phyloP scores from a whole-genome alignment of 2,797 vertebrate species.

The Sternarchorhynchus goeldii region DNA sequence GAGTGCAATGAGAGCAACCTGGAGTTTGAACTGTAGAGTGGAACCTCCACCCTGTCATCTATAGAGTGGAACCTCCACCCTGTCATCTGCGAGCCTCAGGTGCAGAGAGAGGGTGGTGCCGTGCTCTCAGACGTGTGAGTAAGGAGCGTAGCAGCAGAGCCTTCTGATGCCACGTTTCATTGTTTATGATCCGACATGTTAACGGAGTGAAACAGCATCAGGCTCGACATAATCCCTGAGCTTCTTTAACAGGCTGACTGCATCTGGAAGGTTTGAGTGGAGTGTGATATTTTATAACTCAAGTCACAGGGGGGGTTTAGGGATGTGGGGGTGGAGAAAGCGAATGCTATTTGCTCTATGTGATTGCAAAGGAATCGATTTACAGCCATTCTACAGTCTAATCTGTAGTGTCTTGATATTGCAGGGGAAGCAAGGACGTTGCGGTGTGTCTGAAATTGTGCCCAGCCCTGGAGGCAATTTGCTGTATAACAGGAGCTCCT shows the following conservation, averaged over 20 bases:
- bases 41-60: no score
- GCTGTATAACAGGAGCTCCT: conserved; percentile 56
- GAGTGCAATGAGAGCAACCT: neutral
- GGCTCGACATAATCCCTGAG: conserved; percentile 45
- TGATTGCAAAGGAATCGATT: conserved; percentile 60
- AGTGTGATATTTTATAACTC: conserved; percentile 53
- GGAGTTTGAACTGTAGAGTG: no score
- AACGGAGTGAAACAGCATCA: conserved; percentile 34
- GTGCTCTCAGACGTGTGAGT: conserved; percentile 61
- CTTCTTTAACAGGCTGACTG: conserved; percentile 42
- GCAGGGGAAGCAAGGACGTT: conserved; percentile 43
- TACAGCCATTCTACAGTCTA: conserved; percentile 53
- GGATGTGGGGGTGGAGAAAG: neutral
- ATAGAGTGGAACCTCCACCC: no score
- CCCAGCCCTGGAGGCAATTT: conserved; percentile 48
- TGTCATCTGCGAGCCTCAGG: neutral
- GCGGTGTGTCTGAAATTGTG: conserved; percentile 44
- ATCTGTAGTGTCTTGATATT: conserved; percentile 48
- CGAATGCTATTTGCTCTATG: conserved; percentile 48
- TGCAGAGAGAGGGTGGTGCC: neutral
- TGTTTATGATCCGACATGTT: conserved; percentile 59
- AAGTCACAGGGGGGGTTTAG: conserved; percentile 23
- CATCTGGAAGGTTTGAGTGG: conserved; percentile 46
- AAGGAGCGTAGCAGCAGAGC: conserved; percentile 38
- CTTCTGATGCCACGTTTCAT: conserved; percentile 59